A percentile compares a stretch with the other conserved stretches of the same genome.
Evolutionary conservation across 2,113 vertebrate genomes (phyloP).

Genomic region (Pedionomus torquatus): DNA sequence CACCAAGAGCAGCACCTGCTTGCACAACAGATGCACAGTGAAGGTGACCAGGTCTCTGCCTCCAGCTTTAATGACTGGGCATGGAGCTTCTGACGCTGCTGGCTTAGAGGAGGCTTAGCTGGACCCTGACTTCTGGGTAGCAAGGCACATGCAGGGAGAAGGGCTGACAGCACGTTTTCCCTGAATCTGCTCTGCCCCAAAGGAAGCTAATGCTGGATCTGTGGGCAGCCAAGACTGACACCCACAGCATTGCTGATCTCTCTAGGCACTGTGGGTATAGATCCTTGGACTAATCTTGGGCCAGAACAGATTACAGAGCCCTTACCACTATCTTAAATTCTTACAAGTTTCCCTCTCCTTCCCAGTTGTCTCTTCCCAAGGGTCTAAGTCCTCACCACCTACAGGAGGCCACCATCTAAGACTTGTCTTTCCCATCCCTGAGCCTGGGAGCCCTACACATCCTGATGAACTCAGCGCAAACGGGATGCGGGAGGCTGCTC

Average conservation of each 20-base stretch:
- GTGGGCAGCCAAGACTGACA: background rate
- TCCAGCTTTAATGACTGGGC: background rate
- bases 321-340: background rate
- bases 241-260: background rate
- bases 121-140: background rate
- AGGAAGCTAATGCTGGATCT: background rate
- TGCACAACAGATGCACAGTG: background rate
- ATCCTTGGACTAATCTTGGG: background rate
- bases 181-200: background rate
- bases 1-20: background rate
- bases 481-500: background rate
- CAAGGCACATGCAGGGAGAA: background rate
- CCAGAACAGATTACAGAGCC: background rate
- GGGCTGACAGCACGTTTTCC: background rate
- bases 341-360: background rate
- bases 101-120: background rate
- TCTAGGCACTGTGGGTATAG: background rate
- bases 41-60: background rate
- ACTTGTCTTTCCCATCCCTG: background rate
- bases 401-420: background rate
- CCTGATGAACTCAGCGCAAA: background rate
- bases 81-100: background rate
- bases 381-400: background rate
- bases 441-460: background rate
- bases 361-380: background rate